Evolutionary conservation across 2,797 vertebrate species (phyloP), one percentile per base, ranked within the genome.

Genomic region (Crenichthys baileyi): DNA sequence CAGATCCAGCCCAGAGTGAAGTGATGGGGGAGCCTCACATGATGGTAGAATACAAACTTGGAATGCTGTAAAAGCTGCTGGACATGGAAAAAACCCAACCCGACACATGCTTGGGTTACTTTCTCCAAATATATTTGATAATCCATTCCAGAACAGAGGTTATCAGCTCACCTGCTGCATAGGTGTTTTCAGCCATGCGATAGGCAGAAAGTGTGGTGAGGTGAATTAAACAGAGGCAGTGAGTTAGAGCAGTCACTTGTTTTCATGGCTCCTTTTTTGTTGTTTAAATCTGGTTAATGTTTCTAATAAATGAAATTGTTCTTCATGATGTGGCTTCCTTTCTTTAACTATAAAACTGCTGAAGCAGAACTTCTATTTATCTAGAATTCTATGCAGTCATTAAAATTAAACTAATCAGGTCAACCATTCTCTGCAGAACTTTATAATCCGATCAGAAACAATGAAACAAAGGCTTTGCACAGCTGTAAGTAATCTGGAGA

Each of bases 11-110:
- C 11, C 96, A 97, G 85, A 97, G 96, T 88, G 98, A 99, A 90
- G 60, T 96, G 85, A 98, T 99, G 96, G 97, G 97, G 5, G 98
- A 99, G 46, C 98, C 98, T 18, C 98, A 99, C 90, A 86, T 96
- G 78, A 98, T 99, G 98, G 93, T 97, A 90, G 97, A 99, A 86
- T 95, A 97, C 91, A 98, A 96, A 87, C 93, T 98, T 3, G 97
- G 98, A 79, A 88, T 99, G 89, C 92, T 98, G 93, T 98, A 93
- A 96, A 83, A 72, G 72, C 82, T 80, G 36, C 73, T 20, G 48
- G 22, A 60, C 7, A 1, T 51, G 41, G 58, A 65, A 53, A 68
- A 51, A 20, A 1, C 51, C 65, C 53, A 53, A 60, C 51, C 65
- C 80, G 8, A 39, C 44, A 1, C 18, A 65, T 16, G 58, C 67